These are phyloP conservation scores for Chaenogobius annularis DNA, from an alignment of 2,113 vertebrate species.

Conservation along the genomic window DNA sequence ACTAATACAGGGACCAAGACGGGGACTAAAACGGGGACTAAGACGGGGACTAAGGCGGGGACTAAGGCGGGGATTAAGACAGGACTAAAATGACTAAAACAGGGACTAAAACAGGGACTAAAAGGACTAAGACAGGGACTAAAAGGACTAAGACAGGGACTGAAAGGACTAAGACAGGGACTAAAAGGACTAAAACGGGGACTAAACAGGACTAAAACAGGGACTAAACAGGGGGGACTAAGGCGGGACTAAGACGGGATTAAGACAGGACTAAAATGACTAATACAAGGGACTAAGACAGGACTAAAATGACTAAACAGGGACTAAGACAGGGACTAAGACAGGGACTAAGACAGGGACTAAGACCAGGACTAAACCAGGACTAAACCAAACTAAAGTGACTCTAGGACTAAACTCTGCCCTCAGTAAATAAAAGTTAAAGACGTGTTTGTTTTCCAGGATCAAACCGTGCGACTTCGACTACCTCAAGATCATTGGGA, in stretches of 20 bases:
- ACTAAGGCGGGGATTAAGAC: too few relatives aligned
- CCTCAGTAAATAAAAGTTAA: too few relatives aligned
- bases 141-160: neutral
- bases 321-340: neutral
- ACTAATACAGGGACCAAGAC: too few relatives aligned
- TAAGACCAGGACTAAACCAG: neutral
- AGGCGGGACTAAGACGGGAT: too few relatives aligned
- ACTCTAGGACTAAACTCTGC: too few relatives aligned
- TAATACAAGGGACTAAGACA: too few relatives aligned
- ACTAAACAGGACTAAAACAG: neutral
- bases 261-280: neutral
- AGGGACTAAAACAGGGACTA: too few relatives aligned
- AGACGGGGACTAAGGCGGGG: too few relatives aligned
- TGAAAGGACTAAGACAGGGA: neutral
- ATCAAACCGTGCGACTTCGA: slow-evolving; percentile 81
- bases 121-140: too few relatives aligned
- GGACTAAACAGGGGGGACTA: too few relatives aligned
- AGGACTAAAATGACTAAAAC: too few relatives aligned
- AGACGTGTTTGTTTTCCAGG: slow-evolving; percentile 54
- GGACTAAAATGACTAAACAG: neutral
- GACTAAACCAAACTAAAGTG: neutral
- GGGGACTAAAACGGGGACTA: too few relatives aligned
- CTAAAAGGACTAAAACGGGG: neutral
- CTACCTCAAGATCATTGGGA: slow-evolving; percentile 83
- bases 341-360: neutral